These are phyloP conservation scores for Drosophila lini DNA, from an alignment of 1,140 invertebrate genomes.

Conservation along the genomic window DNA sequence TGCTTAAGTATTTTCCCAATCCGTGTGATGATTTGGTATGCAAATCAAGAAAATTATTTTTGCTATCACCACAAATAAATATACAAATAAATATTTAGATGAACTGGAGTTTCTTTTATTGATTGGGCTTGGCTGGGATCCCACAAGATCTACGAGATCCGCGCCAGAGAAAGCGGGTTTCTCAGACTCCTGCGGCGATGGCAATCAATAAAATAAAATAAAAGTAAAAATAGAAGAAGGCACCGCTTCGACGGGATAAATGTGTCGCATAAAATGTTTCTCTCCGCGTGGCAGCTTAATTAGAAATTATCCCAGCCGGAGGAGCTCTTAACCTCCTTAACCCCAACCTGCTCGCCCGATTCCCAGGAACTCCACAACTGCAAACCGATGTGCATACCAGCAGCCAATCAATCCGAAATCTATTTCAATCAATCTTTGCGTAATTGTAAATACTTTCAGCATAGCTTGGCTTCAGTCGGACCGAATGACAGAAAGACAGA, in stretches of 20 bases:
- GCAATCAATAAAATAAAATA: constrained; percentile 48
- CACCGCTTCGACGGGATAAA: constrained; percentile 14
- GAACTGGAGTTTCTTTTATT: constrained; percentile 53
- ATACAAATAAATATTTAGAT: constrained; percentile 74
- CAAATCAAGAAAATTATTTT: constrained; percentile 75
- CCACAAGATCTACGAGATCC: constrained; percentile 40
- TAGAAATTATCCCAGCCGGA: constrained; percentile 40
- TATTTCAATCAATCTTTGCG: constrained; percentile 83
- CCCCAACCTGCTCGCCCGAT: constrained; percentile 25
- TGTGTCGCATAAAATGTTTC: constrained; percentile 48
- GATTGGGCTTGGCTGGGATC: constrained; percentile 25
- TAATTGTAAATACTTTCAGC: constrained; percentile 83
- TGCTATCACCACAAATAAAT: constrained; percentile 73
- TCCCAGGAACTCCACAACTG: constrained; percentile 24
- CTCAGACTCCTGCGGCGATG: constrained; percentile 46
- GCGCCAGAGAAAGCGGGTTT: constrained; percentile 40
- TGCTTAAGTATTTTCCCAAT: constrained; percentile 41
- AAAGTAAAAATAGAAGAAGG: constrained; percentile 3
- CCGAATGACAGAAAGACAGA: constrained; percentile 39
- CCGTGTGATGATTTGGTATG: constrained; percentile 59
- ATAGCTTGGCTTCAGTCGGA: constrained; percentile 54
- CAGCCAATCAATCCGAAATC: constrained; percentile 80
- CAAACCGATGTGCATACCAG: constrained; percentile 69
- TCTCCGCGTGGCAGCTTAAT: constrained; percentile 39
- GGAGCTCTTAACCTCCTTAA: constrained; percentile 34